Base-by-base conservation (phyloP, 2,888 invertebrate species). In the Tetanocera ferruginea region DNA sequence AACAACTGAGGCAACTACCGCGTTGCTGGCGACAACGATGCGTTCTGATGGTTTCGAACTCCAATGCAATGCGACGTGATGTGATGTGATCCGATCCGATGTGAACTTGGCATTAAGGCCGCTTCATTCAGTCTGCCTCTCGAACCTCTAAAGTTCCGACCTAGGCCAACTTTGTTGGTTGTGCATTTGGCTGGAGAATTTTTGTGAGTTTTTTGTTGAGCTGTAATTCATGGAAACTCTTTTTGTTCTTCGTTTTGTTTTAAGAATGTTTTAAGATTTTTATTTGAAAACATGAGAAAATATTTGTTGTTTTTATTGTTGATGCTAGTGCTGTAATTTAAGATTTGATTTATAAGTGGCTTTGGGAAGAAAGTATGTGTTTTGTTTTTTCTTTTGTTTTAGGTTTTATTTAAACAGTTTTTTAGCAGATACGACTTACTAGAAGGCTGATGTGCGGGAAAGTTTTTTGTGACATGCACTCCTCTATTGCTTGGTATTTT, bases 1-100 rank as follows among this genome's bases (percentile, higher is more conserved):
- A 78, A 71, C 34, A 71, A 72, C 51, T 25, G 28, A 43, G 28
- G 43, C n/a, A 31, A 23, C 49, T 25, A 76, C 79, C 70, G 78
- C 81, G 80, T 79, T 80, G 82, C 71, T 79, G 81, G 83, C 83
- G 81, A 80, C 75, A 75, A 75, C 75, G 66, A 31, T 60, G 66
- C 43, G 43, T 43, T 43, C 72, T 72, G 72, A 60, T 72, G 72
- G 60, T 43, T 43, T 11, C 43, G 31, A 17, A 17, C 17, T 62
- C 9, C 62, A 17, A 62, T 55, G 55, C 55, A 55, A 19, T 52
- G 57, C 72, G 72, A 37, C 72, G 60, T 72, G 72, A 69, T 62
- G 62, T 62, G 62, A 72, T 75, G 52, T 34, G 75, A 75, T 75
- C 75, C 49, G 74, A 75, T 75, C 64, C 66, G 66, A 51, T 72